Evolutionary conservation across 2,113 vertebrate species (phyloP).

Genomic region (Ciconia stormi): DNA sequence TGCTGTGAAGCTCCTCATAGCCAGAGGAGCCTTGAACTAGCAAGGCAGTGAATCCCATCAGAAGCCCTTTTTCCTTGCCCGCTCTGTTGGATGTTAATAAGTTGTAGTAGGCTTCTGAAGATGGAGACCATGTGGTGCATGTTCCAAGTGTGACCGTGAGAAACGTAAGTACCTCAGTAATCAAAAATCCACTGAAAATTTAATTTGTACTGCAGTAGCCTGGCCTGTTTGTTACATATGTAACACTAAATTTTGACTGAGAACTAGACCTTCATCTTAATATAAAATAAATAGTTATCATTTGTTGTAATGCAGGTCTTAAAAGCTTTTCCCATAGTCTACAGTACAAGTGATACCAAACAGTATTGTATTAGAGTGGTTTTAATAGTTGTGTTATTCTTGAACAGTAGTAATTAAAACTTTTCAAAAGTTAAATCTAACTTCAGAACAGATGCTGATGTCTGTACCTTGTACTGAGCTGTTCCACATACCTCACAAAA

Average conservation of each 20-base stretch:
- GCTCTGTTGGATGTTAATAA: not conserved
- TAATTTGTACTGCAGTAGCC: not conserved
- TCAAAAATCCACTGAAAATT: not conserved
- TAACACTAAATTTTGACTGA: not conserved
- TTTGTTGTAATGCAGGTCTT: not conserved
- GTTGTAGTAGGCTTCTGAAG: not conserved
- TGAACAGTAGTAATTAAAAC: not conserved
- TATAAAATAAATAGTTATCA: not conserved
- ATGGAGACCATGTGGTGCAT: not conserved
- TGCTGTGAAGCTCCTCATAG: not conserved
- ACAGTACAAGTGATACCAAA: not conserved
- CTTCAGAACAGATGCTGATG: not conserved
- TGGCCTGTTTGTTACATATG: not conserved
- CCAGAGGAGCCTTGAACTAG: not conserved
- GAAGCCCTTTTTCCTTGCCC: not conserved
- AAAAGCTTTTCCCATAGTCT: not conserved
- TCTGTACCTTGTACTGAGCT: not conserved
- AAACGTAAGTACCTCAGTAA: rapidly evolving
- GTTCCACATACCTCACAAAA: not conserved
- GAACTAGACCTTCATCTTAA: not conserved
- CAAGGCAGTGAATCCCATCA: not conserved
- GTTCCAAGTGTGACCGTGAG: not conserved
- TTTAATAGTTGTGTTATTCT: not conserved
- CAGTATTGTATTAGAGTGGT: not conserved
- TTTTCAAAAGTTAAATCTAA: not conserved